Percentiles rank a stretch among this genome's conserved stretches.
Evolutionary conservation across 2,797 vertebrate genomes (phyloP).

Genomic region (Manis crassicaudata): DNA sequence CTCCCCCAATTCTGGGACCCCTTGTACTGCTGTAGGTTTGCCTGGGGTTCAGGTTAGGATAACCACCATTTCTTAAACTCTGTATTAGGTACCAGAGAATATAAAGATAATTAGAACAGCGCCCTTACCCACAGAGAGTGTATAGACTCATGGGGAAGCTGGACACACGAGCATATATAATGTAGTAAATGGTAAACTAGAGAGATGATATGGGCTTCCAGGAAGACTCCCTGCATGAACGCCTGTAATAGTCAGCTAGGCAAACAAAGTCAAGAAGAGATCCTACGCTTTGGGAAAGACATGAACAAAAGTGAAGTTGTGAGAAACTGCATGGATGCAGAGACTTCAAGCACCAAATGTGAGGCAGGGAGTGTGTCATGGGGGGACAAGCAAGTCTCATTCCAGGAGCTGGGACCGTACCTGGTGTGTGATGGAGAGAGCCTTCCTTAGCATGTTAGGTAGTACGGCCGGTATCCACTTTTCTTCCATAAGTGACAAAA

Average conservation of each 20-base stretch:
- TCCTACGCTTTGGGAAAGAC: neutral
- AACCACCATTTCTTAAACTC: neutral
- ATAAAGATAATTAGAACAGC: neutral
- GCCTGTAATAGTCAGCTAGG: neutral
- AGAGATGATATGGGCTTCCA: neutral
- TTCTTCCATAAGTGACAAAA: neutral
- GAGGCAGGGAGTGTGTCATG: neutral
- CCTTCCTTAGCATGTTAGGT: neutral
- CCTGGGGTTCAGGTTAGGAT: neutral
- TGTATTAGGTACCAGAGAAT: neutral
- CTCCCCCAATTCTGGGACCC: neutral
- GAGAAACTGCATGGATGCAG: neutral
- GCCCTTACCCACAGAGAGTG: neutral
- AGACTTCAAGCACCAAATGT: neutral
- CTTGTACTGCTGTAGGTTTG: neutral
- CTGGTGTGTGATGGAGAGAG: neutral
- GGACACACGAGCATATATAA: neutral
- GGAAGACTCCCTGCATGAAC: neutral
- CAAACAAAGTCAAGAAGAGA: neutral
- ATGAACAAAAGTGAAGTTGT: neutral
- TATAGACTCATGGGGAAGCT: neutral
- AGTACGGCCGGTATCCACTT: neutral
- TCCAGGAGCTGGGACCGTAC: too few relatives aligned
- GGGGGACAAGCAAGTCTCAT: accelerated
- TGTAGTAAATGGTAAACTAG: neutral